These are phyloP conservation scores for Hyperoplus lanceolatus DNA, from an alignment of 2,797 vertebrate genomes.

Conservation along the genomic window DNA sequence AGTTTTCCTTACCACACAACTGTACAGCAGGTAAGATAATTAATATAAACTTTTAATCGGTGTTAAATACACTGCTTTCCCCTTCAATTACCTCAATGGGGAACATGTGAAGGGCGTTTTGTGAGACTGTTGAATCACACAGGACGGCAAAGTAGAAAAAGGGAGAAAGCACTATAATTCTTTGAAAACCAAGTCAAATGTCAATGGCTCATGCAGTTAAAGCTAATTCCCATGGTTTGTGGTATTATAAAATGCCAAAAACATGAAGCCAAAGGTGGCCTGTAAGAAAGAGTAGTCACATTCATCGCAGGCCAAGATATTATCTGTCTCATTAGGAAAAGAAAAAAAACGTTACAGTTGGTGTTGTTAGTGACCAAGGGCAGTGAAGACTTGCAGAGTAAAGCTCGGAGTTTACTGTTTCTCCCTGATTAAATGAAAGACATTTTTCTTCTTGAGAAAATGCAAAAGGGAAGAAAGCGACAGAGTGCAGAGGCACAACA, in stretches of 20 bases:
- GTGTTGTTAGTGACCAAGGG: slow-evolving; percentile 45
- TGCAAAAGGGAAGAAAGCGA: slow-evolving; percentile 38
- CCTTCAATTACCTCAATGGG: slow-evolving; percentile 44
- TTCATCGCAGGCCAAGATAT: slow-evolving; percentile 68
- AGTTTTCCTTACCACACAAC: background rate
- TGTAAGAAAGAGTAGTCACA: slow-evolving; percentile 55
- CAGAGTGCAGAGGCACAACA: slow-evolving; percentile 51
- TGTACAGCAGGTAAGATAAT: slow-evolving; percentile 32
- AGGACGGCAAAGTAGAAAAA: slow-evolving; percentile 41
- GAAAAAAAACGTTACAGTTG: slow-evolving; percentile 55
- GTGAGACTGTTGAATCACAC: slow-evolving; percentile 17
- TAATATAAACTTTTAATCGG: slow-evolving; percentile 56
- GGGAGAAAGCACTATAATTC: slow-evolving; percentile 45
- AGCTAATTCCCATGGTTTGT: slow-evolving; percentile 72
- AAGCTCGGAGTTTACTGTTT: slow-evolving; percentile 33
- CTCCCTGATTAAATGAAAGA: slow-evolving; percentile 53
- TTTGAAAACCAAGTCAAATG: slow-evolving; percentile 70
- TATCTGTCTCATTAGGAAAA: slow-evolving; percentile 71
- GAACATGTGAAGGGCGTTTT: slow-evolving; percentile 42
- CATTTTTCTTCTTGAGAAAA: slow-evolving; percentile 60
- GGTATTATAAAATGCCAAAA: slow-evolving; percentile 67
- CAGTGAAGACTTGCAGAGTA: slow-evolving; percentile 31
- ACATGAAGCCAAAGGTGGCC: slow-evolving; percentile 62
- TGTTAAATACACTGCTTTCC: slow-evolving; percentile 46
- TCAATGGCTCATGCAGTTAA: slow-evolving; percentile 67